Evolutionary conservation across 2,113 vertebrate species (phyloP), one percentile per base, ranked within the genome.

Genomic region (Felis chaus): DNA sequence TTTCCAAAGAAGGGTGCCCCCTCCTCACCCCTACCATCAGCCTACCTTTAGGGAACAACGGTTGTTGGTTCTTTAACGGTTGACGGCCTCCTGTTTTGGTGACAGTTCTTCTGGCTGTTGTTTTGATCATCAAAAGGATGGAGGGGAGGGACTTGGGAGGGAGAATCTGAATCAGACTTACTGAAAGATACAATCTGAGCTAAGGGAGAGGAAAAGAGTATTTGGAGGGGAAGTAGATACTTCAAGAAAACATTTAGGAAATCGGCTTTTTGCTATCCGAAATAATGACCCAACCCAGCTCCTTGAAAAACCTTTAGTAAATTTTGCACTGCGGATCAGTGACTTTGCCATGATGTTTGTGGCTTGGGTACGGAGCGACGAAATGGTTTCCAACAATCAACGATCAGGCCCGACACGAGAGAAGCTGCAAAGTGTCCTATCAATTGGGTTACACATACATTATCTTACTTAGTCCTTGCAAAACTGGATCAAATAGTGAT

Each of bases 321-420:
- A 53, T 71, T 48, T 2, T 2, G 25, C 33, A 9, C 1, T 18
- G 14, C 16, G n/a, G 4, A 68, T 85, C 29, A 36, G 12, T 9
- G 21, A 36, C 5, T 36, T 45, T 16, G 25, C 31, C 41, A 0
- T 9, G 27, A 3, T 3, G 27, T 8, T 45, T 63, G 57, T 2
- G 16, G 4, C n/a, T 84, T 29, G n/a, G 13, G 9, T 14, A 61
- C 2, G 13, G 8, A 0, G 11, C 14, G 12, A 69, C 25, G 33
- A 50, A 82, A 23, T 23, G n/a, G 29, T 25, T 84, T 48, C 88
- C 15, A 33, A 7, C 48, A 25, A 13, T 31, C n/a, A 36, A 16
- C 1, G 45, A n/a, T 27, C 7, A 50, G 29, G 8, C 0, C 65
- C 53, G 5, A 4, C 1, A 5, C 2, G 31, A 57, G 27, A 80